Evolutionary conservation across 2,888 invertebrate species (phyloP).

Genomic region (Melolontha melolontha): DNA sequence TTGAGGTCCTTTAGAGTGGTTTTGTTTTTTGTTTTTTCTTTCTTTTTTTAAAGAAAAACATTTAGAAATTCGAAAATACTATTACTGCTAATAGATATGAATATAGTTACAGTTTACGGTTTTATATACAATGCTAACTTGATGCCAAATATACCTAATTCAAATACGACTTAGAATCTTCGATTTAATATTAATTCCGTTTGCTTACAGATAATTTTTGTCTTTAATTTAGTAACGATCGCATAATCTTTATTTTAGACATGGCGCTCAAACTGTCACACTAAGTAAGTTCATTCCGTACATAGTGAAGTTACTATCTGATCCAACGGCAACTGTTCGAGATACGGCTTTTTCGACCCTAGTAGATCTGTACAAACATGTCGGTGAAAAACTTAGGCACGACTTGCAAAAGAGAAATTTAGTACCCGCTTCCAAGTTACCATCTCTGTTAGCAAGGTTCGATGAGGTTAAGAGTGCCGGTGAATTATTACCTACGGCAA

Average conservation of each 20-base stretch:
- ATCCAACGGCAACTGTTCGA: slow-evolving; percentile 87
- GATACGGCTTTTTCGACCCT: slow-evolving; percentile 89
- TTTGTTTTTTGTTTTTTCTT: too few relatives aligned
- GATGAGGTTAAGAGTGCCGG: slow-evolving; percentile 88
- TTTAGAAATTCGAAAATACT: too few relatives aligned
- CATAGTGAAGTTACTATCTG: slow-evolving; percentile 85
- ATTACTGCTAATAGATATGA: too few relatives aligned
- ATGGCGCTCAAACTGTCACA: slow-evolving; percentile 86
- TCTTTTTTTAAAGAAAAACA: too few relatives aligned
- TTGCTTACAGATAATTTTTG: too few relatives aligned
- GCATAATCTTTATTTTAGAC: slow-evolving; percentile 66
- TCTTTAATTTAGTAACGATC: background rate
- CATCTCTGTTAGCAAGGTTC: slow-evolving; percentile 82
- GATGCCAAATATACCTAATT: too few relatives aligned
- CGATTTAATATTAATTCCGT: too few relatives aligned
- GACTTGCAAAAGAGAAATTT: slow-evolving; percentile 87
- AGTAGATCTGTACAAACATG: slow-evolving; percentile 92
- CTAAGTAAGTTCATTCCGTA: slow-evolving; percentile 85
- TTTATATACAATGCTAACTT: too few relatives aligned
- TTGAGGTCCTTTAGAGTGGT: too few relatives aligned
- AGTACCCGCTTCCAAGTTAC: slow-evolving; percentile 79
- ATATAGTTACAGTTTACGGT: too few relatives aligned
- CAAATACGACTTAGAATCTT: too few relatives aligned
- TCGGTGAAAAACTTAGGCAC: slow-evolving; percentile 86
- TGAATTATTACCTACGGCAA: slow-evolving; percentile 80